These are phyloP conservation scores for Gnathonemus echidnorhynchus DNA, from an alignment of 2,113 vertebrate genomes.

Conservation along the genomic window DNA sequence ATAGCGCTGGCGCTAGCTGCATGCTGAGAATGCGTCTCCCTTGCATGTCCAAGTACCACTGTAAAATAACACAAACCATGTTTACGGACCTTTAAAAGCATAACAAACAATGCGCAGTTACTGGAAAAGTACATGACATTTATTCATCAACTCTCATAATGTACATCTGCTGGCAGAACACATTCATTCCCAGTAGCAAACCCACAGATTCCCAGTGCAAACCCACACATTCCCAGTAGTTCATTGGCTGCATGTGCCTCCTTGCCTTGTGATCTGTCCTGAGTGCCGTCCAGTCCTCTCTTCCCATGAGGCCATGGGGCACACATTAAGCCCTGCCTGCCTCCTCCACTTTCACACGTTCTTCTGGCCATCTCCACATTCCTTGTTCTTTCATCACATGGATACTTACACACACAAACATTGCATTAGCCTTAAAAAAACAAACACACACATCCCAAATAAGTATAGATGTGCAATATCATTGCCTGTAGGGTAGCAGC, in stretches of 20 bases:
- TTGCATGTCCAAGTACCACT: neutral
- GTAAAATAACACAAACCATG: neutral
- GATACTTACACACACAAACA: neutral
- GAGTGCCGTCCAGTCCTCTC: neutral
- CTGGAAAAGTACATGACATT: slow-evolving; percentile 25
- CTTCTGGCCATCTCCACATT: slow-evolving; percentile 25
- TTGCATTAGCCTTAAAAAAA: neutral
- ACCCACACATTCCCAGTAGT: neutral
- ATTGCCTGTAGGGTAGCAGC: slow-evolving; percentile 1
- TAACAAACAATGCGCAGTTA: neutral
- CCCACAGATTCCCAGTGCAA: neutral
- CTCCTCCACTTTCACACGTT: slow-evolving; percentile 16
- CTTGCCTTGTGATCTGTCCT: neutral
- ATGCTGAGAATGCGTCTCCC: neutral
- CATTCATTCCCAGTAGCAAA: slow-evolving; percentile 9
- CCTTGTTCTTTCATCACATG: neutral
- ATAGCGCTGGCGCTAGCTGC: too few relatives aligned
- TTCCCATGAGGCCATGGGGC: neutral
- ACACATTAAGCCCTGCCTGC: neutral
- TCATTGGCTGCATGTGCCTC: neutral
- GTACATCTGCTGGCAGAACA: slow-evolving; percentile 21
- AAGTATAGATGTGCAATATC: slow-evolving; percentile 1
- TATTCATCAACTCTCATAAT: slow-evolving; percentile 24
- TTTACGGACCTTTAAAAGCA: neutral
- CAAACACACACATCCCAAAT: neutral